Base-by-base conservation (phyloP, 1,140 invertebrate species). In the Sweltsa coloradensis region DNA sequence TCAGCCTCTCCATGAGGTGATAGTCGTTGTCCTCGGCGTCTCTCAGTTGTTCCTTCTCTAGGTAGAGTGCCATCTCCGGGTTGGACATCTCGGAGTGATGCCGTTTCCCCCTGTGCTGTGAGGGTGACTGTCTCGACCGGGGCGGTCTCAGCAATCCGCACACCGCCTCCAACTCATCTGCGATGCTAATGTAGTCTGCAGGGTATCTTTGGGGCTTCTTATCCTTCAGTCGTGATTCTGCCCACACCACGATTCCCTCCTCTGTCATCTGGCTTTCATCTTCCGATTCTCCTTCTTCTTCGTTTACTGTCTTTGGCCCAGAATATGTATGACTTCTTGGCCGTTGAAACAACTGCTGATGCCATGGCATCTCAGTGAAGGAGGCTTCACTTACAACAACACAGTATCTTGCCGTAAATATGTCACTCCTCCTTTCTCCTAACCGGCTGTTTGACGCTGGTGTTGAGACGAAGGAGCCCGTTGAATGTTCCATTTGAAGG, bases 1-100 rank as follows among this genome's bases (percentile, higher is more conserved):
- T 91, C 2, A 94, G 65, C 53, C 82, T 82, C 62, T 92, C 87
- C 79, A 96, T 89, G 50, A 91, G 79, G 52, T 83, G 78, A 61
- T 93, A 92, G 60, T 93, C 90, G 52, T 79, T 83, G 56, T 92
- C 89, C 61, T 94, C 90, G 3, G 90, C 89, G 51, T 89, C 83
- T 41, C 85, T 75, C 3, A 96, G 63, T 60, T 87, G 84, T 61
- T 89, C 83, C 57, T 87, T 89, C 63, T 90, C 86, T 53, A 85
- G 74, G 54, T 78, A 77, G 41, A 84, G 73, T 2, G 83, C 85
- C 60, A 83, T 82, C 65, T 85, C 81, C 1, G 79, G 79, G 60
- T 81, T 83, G 16, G 81, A 85, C 75, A 84, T 80, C 62, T 81
- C 80, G 3, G 73, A 75, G 37, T 70, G 66, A 60, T 74, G 72